phyloP scores from a whole-genome alignment of 92 coral and sea anemone species.

The Umimayanthus chanpuru region DNA sequence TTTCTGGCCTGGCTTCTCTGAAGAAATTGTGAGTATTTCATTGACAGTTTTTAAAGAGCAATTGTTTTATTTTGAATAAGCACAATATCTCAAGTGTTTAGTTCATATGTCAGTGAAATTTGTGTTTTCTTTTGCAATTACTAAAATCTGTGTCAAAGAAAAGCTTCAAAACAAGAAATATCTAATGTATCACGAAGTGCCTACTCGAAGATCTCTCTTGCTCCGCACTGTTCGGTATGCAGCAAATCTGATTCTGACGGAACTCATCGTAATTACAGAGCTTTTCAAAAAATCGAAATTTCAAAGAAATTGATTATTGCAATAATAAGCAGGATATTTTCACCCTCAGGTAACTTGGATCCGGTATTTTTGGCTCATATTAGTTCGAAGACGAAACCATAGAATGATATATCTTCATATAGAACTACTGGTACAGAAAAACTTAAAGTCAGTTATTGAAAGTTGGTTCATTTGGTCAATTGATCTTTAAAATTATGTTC shows the following conservation, averaged over 20 bases:
- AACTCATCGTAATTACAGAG: neutral
- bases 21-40: slow-evolving; percentile 78
- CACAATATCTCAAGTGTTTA: slow-evolving; percentile 1
- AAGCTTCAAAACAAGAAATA: neutral
- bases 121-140: slow-evolving; percentile 14
- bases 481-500: neutral
- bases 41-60: slow-evolving; percentile 1
- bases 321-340: neutral
- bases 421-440: too few relatives aligned
- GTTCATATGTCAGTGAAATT: neutral
- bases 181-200: neutral
- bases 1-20: slow-evolving; percentile 58
- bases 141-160: neutral
- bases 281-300: neutral
- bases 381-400: too few relatives aligned
- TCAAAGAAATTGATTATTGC: neutral
- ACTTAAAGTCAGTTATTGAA: neutral
- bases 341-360: too few relatives aligned
- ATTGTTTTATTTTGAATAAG: slow-evolving; percentile 1
- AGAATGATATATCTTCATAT: neutral
- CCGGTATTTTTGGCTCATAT: neutral
- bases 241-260: slow-evolving; percentile 10
- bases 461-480: neutral
- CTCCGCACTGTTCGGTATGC: neutral
- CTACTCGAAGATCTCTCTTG: neutral